phyloP scores from a whole-genome alignment of 2,797 vertebrate genomes.

The Somateria mollissima region DNA sequence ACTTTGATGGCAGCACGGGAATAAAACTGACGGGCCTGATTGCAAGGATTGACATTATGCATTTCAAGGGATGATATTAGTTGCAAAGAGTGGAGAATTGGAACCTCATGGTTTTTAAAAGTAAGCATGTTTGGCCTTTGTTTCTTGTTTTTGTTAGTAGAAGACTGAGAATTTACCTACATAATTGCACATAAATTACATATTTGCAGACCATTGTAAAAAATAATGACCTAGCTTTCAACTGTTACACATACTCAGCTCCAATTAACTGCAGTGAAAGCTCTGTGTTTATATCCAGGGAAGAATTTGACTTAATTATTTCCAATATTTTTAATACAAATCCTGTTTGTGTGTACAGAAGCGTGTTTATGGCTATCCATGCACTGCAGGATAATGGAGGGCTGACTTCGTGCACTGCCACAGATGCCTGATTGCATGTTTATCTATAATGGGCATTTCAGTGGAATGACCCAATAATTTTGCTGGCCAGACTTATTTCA shows the following conservation, averaged over 20 bases:
- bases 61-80: background rate
- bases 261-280: background rate
- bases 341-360: background rate
- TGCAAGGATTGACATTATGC: rapidly evolving
- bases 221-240: background rate
- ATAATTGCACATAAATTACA: background rate
- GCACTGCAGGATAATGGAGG: background rate
- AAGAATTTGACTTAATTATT: background rate
- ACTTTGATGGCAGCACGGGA: background rate
- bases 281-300: background rate
- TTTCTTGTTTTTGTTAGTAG: background rate
- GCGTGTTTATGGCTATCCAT: background rate
- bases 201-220: background rate
- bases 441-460: background rate
- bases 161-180: background rate
- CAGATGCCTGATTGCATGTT: background rate
- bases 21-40: background rate
- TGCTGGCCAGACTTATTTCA: background rate
- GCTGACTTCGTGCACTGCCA: background rate
- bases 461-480: background rate
- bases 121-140: background rate
- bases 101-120: background rate
- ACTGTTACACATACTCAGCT: background rate
- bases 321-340: background rate
- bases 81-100: too few relatives aligned